Percentiles rank a stretch among this genome's conserved stretches.
These are phyloP conservation scores for Prionchulus punctatus DNA, from an alignment of 2,888 invertebrate genomes.

Conservation along the genomic window DNA sequence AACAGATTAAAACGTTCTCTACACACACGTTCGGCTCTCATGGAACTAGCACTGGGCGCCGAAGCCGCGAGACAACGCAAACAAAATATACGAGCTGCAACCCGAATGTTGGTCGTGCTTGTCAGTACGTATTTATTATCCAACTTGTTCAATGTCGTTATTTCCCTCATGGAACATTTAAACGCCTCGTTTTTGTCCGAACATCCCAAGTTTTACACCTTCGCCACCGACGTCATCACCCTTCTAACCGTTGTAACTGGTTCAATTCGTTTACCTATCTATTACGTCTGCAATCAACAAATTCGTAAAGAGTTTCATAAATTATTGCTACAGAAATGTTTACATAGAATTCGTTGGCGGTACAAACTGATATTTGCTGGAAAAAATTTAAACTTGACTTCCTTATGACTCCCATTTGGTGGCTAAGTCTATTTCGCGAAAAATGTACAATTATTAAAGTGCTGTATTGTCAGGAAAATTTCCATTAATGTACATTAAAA, in stretches of 20 bases:
- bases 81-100: neutral
- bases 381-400: too few species aligned
- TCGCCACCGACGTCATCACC: slow-evolving; percentile 9
- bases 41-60: neutral
- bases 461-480: too few species aligned
- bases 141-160: neutral
- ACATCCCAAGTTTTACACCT: slow-evolving; percentile 1
- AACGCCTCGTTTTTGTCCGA: neutral
- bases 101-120: neutral
- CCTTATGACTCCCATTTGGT: too few species aligned
- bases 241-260: slow-evolving; percentile 8
- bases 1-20: too few species aligned
- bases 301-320: neutral
- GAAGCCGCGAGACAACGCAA: neutral
- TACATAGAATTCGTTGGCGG: too few species aligned
- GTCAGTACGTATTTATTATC: neutral
- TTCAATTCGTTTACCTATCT: slow-evolving; percentile 10
- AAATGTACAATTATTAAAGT: too few species aligned
- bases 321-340: too few species aligned
- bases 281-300: slow-evolving; percentile 9
- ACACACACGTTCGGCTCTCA: neutral
- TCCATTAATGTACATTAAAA: too few species aligned
- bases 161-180: neutral
- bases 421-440: too few species aligned
- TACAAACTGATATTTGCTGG: too few species aligned